A percentile compares a stretch with the other conserved stretches of the same genome.
phyloP scores from a whole-genome alignment of 2,113 vertebrate genomes.

The Oenanthe melanoleuca region DNA sequence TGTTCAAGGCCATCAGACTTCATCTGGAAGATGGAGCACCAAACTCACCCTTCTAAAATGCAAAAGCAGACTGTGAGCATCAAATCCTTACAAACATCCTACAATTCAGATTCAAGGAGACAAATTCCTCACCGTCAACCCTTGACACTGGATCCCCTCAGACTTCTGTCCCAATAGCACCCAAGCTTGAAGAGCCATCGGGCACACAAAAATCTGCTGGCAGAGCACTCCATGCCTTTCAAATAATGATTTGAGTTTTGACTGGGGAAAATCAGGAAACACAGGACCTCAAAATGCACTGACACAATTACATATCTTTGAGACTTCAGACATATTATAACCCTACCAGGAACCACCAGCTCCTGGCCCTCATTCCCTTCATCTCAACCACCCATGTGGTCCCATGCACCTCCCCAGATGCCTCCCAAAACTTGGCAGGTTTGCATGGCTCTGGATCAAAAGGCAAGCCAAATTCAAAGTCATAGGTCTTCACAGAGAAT shows the following conservation, averaged over 20 bases:
- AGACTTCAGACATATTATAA: rapidly evolving
- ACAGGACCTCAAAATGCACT: neutral
- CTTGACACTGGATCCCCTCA: neutral
- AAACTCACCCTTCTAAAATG: neutral
- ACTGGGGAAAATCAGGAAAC: neutral
- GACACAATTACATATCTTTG: rapidly evolving
- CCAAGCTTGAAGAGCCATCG: rapidly evolving
- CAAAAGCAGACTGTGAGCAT: neutral
- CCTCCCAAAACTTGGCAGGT: neutral
- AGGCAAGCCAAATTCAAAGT: neutral
- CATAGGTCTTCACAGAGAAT: neutral
- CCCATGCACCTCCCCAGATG: rapidly evolving
- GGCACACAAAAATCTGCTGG: neutral
- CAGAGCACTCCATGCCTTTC: neutral
- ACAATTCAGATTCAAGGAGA: neutral
- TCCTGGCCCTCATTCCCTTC: neutral
- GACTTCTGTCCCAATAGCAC: neutral
- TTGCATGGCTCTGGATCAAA: neutral
- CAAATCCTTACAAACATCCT: neutral
- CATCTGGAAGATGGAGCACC: neutral
- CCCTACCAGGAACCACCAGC: rapidly evolving
- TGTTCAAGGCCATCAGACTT: neutral
- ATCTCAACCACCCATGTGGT: neutral
- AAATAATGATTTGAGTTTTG: neutral
- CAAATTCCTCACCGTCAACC: neutral